phyloP scores from a whole-genome alignment of 2,888 invertebrate species.

The Spisula solida region DNA sequence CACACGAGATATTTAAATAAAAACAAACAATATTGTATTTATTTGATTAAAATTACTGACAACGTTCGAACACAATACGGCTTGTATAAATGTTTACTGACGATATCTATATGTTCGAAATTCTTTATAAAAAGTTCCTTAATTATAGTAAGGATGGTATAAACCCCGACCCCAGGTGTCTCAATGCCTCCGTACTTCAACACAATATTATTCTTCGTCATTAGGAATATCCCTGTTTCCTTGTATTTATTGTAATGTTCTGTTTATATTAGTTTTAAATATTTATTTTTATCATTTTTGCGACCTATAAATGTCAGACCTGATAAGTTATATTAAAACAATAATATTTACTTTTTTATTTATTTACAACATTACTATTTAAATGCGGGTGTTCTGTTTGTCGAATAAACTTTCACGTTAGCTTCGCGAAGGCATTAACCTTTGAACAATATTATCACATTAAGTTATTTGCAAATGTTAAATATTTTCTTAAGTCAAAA shows the following conservation, averaged over 20 bases:
- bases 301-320: slow-evolving; percentile 55
- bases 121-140: slow-evolving; percentile 4
- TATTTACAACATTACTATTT: not conserved
- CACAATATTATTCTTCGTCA: slow-evolving; percentile 55
- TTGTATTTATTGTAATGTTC: slow-evolving; percentile 34
- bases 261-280: slow-evolving; percentile 61
- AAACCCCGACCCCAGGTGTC: slow-evolving; percentile 44
- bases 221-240: slow-evolving; percentile 49
- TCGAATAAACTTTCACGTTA: not conserved
- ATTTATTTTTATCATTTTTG: slow-evolving; percentile 48
- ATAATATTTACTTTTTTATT: slow-evolving; percentile 58
- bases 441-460: slow-evolving; percentile 67
- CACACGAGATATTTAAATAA: slow-evolving; percentile 28
- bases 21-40: slow-evolving; percentile 40
- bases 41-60: slow-evolving; percentile 38
- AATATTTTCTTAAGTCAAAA: slow-evolving; percentile 54
- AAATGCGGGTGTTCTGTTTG: slow-evolving; percentile 29
- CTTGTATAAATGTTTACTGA: slow-evolving; percentile 29
- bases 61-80: slow-evolving; percentile 12
- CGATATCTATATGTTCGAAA: slow-evolving; percentile 14
- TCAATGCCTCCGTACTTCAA: slow-evolving; percentile 39
- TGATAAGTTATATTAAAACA: slow-evolving; percentile 57
- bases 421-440: slow-evolving; percentile 55
- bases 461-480: slow-evolving; percentile 32
- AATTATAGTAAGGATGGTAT: slow-evolving; percentile 23